Base-by-base conservation (phyloP, 2,888 invertebrate species). In the Meghimatium bilineatum region DNA sequence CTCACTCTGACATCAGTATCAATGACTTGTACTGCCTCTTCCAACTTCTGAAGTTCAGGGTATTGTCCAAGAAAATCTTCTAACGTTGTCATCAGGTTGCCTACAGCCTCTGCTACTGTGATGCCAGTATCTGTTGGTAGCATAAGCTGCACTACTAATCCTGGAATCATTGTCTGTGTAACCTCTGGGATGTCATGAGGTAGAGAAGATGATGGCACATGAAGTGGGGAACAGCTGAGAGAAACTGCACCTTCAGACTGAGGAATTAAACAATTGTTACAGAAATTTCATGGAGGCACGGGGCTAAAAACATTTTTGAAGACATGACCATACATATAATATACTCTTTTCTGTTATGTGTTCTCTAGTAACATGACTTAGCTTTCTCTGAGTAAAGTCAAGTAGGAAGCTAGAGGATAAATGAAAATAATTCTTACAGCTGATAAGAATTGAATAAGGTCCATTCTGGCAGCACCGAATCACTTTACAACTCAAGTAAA, bases 61-160 rank as follows among this genome's bases (percentile, higher is more conserved):
- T 93, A 94, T 85, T 94, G 93, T 69, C 94, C 94, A 83, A 93
- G 93, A 87, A 94, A 93, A 89, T 94, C 94, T 88, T 94, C 94
- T 76, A 94, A 87, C 1, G 91, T 87, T 12, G 93, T 90, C 77
- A 88, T 90, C 82, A 94, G 87, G 85, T 88, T 92, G 79, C 91
- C 91, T 77, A 94, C 85, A 14, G 91, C 92, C 80, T 93, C 93
- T 81, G 92, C 92, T 72, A 94, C 88, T 63, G 89, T 91, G 60
- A 88, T 85, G n/a, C 89, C 88, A 79, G 88, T 88, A 34, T 89
- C 88, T 29, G 85, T 74, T 67, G 85, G 69, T 32, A 85, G 26
- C 78, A 83, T 81, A 60, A 77, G 75, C 81, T 85, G 85, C 1
- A 84, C 67, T 76, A 87, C 81, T 71, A 72, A 69, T n/a, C 82